Base-by-base conservation (phyloP, 2,888 invertebrate genomes). In the Eucera pruinosa region DNA sequence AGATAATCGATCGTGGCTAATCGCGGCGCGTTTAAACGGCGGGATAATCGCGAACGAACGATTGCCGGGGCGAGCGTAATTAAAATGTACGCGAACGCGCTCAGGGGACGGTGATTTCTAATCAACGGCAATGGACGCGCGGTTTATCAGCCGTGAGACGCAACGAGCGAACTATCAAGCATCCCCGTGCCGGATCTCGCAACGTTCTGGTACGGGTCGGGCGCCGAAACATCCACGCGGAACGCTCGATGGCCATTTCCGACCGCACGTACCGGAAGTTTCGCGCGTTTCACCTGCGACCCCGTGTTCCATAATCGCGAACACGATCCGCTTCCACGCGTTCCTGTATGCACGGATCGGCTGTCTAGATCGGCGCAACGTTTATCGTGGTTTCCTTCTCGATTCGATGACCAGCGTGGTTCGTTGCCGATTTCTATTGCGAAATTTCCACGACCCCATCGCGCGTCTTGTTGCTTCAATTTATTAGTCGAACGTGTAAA, bases 201-300 rank as follows among this genome's bases (percentile, higher is more conserved):
- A 41, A 74, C 55, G 65, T 48, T 50, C 54, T 50, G 61, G 27
- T 15, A 61, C 66, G 57, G 60, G n/a, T 45, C 39, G 66, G 48
- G 23, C 11, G 50, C 36, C 52, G 48, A 61, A 64, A 73, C 72
- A 52, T 69, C 69, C 41, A 70, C 60, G 70, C 81, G 72, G 54
- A 77, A 77, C 72, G 77, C 30, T 72, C 77, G 52, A 69, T 57
- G 72, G 18, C 70, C 64, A 73, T 73, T 77, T 81, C 81, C 81
- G 81, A 74, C 81, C 81, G 70, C 81, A 55, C 73, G 61, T 65
- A 68, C 68, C 81, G 81, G 81, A 81, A 81, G 73, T 81, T 81
- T 69, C 70, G 54, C 73, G 43, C 77, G 73, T 81, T 80, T 70
- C 81, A 70, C 67, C 71, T 66, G 67, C 64, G 68, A 52, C 58